Evolutionary conservation across 2,888 invertebrate species (phyloP).

Genomic region (Cheilosia grossa): DNA sequence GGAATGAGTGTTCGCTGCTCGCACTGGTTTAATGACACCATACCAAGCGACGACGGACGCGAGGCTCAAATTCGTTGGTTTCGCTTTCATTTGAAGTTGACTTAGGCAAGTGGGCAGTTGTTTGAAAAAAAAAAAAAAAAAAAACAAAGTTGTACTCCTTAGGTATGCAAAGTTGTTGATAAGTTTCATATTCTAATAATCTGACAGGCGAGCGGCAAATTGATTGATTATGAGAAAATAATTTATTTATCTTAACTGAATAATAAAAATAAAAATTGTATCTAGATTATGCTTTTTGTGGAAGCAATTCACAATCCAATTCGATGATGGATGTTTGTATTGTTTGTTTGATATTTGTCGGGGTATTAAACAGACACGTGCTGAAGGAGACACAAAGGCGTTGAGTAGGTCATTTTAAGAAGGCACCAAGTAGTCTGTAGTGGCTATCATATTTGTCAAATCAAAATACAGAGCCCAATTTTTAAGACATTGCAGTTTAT

Average conservation of each 20-base stretch:
- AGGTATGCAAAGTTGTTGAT: not conserved
- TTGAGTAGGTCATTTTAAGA: not conserved
- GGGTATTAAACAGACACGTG: not conserved
- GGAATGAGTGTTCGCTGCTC: not conserved
- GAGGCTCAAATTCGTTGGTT: constrained; percentile 10
- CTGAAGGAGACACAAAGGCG: not conserved
- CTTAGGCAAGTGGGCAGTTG: not conserved
- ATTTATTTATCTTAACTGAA: constrained; percentile 14
- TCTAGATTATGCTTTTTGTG: constrained; percentile 5
- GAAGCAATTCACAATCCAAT: constrained; percentile 16
- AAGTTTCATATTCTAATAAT: not conserved
- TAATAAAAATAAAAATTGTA: not conserved
- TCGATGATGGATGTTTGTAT: constrained; percentile 14
- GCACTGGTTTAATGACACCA: constrained; percentile 37
- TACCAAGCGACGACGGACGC: not conserved
- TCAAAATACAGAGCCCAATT: not conserved
- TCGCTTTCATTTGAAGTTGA: constrained; percentile 45
- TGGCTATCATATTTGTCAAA: not conserved
- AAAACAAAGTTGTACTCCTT: not conserved
- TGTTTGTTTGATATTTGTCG: not conserved
- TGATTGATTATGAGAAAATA: constrained; percentile 16
- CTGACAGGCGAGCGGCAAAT: constrained; percentile 19
- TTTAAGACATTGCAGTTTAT: too few species aligned
- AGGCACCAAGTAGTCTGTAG: not conserved
- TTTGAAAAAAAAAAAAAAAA: not conserved